Base-by-base conservation (phyloP, 2,113 vertebrate genomes). In the Colinus virginianus region DNA sequence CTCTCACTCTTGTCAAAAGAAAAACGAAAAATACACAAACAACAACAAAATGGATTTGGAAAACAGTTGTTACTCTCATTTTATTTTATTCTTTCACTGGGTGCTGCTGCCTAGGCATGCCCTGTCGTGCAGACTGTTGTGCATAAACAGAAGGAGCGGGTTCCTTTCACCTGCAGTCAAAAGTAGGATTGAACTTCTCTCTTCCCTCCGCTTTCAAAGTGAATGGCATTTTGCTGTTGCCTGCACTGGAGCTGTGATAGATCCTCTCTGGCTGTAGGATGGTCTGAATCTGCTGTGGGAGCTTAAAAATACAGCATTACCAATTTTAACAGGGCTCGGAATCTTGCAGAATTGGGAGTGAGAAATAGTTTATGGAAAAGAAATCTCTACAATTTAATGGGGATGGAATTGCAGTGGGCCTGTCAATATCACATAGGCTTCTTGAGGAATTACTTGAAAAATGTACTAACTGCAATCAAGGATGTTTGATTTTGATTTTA, bases 161-260 rank as follows among this genome's bases (percentile, higher is more conserved):
- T 78, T 92, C 75, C 75, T 85, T 79, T 42, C n/a, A 3, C 71
- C 79, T 45, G 25, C 71, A 75, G 40, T 72, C 87, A 69, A 61
- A 83, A 64, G 84, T 92, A 72, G 89, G 64, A 36, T 61, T 79
- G 88, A 83, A 78, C 77, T 87, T 63, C 38, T 75, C 58, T 79
- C 46, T 74, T 85, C 67, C 56, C 17, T 88, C 28, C 32, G 51
- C 84, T 64, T n/a, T 87, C 87, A 91, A 72, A 93, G 87, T 3
- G 0, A 90, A 45, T 36, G 59, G 85, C 25, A 34, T 78, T 87
- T 83, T 83, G 49, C 59, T 72, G 21, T 74, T 93, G 76, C 20
- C 61, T 80, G 79, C 63, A n/a, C 28, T 45, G 84, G 53, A 58
- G 32, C 78, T 38, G 49, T 70, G 68, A 43, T 89, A 5, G 8